phyloP scores from a whole-genome alignment of 2,113 vertebrate genomes.

The Pholis gunnellus region DNA sequence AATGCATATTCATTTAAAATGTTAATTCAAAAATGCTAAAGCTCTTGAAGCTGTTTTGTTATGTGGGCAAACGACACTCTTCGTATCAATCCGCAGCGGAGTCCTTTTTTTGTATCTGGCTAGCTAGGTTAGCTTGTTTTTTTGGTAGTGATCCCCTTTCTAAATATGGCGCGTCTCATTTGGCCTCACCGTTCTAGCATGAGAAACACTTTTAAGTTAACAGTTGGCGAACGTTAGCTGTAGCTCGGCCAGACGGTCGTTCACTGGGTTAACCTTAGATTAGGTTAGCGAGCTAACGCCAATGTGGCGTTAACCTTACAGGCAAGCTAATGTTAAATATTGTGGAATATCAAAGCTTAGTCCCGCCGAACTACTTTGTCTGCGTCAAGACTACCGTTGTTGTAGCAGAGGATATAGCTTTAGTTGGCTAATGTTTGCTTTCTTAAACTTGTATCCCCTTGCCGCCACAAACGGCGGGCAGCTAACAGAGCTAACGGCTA shows the following conservation, averaged over 20 bases:
- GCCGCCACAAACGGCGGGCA: conserved; percentile 20
- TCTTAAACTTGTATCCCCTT: not conserved
- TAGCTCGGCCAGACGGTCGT: not conserved
- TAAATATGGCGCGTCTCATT: conserved; percentile 68
- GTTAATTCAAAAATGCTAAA: not conserved
- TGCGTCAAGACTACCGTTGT: too few species aligned
- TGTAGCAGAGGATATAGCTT: not conserved
- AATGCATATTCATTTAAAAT: conserved; percentile 17
- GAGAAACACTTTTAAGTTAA: conserved; percentile 46
- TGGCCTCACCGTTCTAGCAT: conserved; percentile 19
- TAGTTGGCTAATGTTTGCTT: not conserved
- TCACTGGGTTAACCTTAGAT: not conserved
- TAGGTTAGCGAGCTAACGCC: conserved; percentile 3
- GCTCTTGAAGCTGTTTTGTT: conserved; percentile 1
- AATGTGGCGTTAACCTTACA: conserved; percentile 5
- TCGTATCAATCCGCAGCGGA: conserved; percentile 63
- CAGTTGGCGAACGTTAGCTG: conserved; percentile 42
- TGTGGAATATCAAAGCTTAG: not conserved
- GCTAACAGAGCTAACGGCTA: conserved; percentile 68
- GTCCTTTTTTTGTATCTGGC: conserved; percentile 39
- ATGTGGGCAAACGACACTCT: not conserved
- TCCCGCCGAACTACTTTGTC: not conserved
- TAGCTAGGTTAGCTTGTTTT: conserved; percentile 51
- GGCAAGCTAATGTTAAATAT: not conserved
- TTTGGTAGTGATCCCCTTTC: conserved; percentile 38